Evolutionary conservation across 1,140 invertebrate species (phyloP).

Genomic region (Zophobas morio): DNA sequence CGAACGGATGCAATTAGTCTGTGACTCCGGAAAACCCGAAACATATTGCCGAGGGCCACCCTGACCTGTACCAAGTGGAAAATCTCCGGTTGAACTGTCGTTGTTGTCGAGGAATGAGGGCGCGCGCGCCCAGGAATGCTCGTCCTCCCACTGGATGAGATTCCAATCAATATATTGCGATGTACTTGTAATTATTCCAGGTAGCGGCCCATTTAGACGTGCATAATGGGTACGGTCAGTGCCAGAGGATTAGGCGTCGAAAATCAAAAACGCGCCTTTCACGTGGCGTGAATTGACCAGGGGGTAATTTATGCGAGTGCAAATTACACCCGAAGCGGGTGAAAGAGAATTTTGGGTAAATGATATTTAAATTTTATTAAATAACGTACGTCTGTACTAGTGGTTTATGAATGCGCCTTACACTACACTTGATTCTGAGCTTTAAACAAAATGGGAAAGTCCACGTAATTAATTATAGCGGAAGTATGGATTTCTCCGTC

Average conservation of each 20-base stretch:
- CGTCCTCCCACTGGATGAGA: slow-evolving; percentile 39
- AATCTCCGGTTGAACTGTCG: slow-evolving; percentile 25
- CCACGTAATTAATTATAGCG: too few relatives aligned
- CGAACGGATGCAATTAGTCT: slow-evolving; percentile 32
- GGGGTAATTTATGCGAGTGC: not conserved
- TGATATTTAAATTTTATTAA: not conserved
- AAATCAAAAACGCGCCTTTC: too few relatives aligned
- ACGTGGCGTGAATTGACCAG: too few relatives aligned
- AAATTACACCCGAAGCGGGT: slow-evolving; percentile 1
- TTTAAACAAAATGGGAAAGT: too few relatives aligned
- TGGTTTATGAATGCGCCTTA: too few relatives aligned
- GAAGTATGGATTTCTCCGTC: too few relatives aligned
- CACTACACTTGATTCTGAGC: too few relatives aligned
- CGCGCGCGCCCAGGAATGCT: slow-evolving; percentile 30
- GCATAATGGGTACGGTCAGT: not conserved
- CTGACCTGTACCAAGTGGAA: slow-evolving; percentile 37
- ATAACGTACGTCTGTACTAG: too few relatives aligned
- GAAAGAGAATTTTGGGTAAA: slow-evolving; percentile 1
- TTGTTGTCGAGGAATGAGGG: slow-evolving; percentile 34
- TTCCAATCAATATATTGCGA: slow-evolving; percentile 39
- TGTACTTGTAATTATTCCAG: slow-evolving; percentile 31
- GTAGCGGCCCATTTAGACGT: slow-evolving; percentile 11
- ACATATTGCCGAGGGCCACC: slow-evolving; percentile 31
- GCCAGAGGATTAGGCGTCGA: too few relatives aligned
- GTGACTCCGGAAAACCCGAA: slow-evolving; percentile 33